Percentiles rank a stretch among this genome's conserved stretches.
Conservation (phyloP, 2,113 vertebrate species). For the Sminthopsis crassicaudata region DNA sequence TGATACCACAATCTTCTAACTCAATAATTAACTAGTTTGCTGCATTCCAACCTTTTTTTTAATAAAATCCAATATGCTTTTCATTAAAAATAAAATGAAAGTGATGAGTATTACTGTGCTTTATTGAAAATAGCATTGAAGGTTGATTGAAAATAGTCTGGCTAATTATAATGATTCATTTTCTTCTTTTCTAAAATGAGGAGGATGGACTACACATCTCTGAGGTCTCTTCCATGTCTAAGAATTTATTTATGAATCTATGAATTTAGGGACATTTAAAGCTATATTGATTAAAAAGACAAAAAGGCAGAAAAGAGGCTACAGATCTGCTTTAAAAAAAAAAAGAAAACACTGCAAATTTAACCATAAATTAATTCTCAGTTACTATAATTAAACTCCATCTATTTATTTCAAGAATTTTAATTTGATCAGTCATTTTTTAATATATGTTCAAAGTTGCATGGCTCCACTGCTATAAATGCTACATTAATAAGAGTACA, state of each 20-base stretch:
- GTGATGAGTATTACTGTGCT: not conserved
- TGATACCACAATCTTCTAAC: not conserved
- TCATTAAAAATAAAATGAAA: not conserved
- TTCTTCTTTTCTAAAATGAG: not conserved
- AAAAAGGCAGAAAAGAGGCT: not conserved
- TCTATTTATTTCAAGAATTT: not conserved
- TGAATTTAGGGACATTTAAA: not conserved
- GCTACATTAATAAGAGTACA: not conserved
- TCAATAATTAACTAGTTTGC: not conserved
- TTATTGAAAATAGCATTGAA: not conserved
- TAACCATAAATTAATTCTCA: not conserved
- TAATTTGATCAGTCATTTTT: not conserved
- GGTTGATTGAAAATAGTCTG: not conserved
- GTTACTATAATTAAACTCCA: not conserved
- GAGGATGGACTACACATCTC: not conserved
- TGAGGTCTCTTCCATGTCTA: not conserved
- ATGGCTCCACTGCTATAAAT: not conserved
- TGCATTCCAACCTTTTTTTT: not conserved
- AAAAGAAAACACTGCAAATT: not conserved
- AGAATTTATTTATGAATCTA: not conserved
- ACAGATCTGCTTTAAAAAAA: not conserved
- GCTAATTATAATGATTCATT: not conserved
- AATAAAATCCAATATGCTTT: not conserved
- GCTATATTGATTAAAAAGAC: not conserved
- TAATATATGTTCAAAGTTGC: not conserved